These are phyloP conservation scores for Pandemis corylana DNA, from an alignment of 2,888 invertebrate genomes.

Conservation along the genomic window DNA sequence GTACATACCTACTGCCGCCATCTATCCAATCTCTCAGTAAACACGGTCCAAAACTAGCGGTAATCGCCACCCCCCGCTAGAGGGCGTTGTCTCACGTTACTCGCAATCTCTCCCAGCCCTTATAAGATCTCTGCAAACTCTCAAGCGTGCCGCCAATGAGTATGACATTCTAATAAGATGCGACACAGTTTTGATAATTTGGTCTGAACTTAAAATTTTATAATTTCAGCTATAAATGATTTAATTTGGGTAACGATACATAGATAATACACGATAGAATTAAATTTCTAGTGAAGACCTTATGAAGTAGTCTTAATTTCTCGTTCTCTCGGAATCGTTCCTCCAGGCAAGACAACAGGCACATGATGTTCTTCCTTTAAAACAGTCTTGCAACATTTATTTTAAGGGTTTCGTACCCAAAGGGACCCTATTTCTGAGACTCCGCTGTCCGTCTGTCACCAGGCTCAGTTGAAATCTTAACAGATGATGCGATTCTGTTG, in stretches of 20 bases:
- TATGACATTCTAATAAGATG: conserved; percentile 24
- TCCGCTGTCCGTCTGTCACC: too few species aligned
- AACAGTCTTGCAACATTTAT: too few species aligned
- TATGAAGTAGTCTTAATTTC: too few species aligned
- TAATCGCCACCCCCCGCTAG: conserved; percentile 12
- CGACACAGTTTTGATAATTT: conserved; percentile 9
- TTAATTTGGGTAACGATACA: too few species aligned
- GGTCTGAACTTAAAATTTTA: not conserved
- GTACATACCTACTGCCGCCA: conserved; percentile 1
- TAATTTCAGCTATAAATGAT: not conserved
- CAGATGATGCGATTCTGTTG: too few species aligned
- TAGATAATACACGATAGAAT: not conserved
- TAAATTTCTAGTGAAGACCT: too few species aligned
- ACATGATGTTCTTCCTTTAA: too few species aligned
- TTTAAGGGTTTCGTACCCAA: too few species aligned
- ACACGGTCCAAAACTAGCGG: not conserved
- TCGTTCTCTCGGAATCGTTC: too few species aligned
- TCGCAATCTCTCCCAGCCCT: conserved; percentile 9
- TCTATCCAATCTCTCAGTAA: conserved; percentile 9
- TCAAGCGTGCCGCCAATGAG: conserved; percentile 14
- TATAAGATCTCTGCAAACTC: conserved; percentile 31
- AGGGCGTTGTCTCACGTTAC: conserved; percentile 9
- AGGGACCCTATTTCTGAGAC: too few species aligned
- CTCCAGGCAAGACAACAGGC: too few species aligned
- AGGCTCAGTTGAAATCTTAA: too few species aligned